Evolutionary conservation across 2,797 vertebrate genomes (phyloP).

Genomic region (Triplophysa yarkandensis): DNA sequence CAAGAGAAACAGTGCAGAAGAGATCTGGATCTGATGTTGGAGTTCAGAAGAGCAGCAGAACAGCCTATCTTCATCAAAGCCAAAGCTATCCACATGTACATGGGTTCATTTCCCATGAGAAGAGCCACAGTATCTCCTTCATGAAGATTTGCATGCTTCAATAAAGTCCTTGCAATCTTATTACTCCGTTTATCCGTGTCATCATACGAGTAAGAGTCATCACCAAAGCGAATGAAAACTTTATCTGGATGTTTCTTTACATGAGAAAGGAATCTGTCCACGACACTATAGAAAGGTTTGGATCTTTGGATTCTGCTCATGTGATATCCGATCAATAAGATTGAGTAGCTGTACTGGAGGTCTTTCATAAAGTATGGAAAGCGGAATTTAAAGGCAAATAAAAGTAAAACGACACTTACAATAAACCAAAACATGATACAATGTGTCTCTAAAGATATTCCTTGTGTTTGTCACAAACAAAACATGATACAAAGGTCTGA

Average conservation of each 20-base stretch:
- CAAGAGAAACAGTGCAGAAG: slow-evolving; percentile 72
- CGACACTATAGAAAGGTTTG: slow-evolving; percentile 61
- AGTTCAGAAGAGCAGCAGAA: slow-evolving; percentile 72
- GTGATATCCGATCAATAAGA: not conserved
- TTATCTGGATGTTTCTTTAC: slow-evolving; percentile 66
- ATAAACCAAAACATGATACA: slow-evolving; percentile 25
- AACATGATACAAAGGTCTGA: not conserved
- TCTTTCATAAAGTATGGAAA: slow-evolving; percentile 51
- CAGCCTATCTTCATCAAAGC: slow-evolving; percentile 76
- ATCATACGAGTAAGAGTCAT: slow-evolving; percentile 64
- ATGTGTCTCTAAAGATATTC: not conserved
- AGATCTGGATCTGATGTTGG: slow-evolving; percentile 68
- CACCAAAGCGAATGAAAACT: slow-evolving; percentile 66
- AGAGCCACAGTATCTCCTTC: slow-evolving; percentile 72
- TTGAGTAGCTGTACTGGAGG: not conserved
- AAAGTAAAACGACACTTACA: slow-evolving; percentile 12
- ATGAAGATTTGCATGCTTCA: slow-evolving; percentile 58
- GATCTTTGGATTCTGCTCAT: slow-evolving; percentile 10
- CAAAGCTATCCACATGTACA: slow-evolving; percentile 74
- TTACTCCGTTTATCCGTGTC: slow-evolving; percentile 73
- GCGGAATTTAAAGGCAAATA: not conserved
- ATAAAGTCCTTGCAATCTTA: slow-evolving; percentile 68
- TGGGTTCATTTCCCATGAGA: slow-evolving; percentile 71
- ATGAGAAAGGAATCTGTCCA: slow-evolving; percentile 60
- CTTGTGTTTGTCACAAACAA: not conserved